Evolutionary conservation across 92 coral and sea anemone species (phyloP).

Genomic region (Palythoa grandis): DNA sequence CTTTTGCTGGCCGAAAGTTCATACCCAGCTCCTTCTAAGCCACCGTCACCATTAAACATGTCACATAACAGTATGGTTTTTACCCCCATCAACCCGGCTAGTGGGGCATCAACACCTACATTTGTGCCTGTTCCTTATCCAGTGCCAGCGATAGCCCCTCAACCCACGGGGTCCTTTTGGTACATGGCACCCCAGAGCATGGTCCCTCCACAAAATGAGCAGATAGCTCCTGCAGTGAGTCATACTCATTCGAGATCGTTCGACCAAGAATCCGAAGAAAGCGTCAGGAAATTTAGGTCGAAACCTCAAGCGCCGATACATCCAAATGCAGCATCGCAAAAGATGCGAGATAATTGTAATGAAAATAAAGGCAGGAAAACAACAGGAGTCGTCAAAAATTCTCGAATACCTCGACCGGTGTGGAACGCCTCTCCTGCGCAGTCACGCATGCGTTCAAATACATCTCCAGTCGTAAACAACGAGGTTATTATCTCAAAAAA

Average conservation of each 20-base stretch:
- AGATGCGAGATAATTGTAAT: not conserved
- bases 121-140: constrained; percentile 84
- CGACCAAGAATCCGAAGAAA: constrained; percentile 40
- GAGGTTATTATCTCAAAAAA: not conserved
- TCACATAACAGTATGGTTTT: constrained; percentile 63
- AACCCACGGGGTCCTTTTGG: constrained; percentile 74
- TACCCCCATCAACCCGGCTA: constrained; percentile 74
- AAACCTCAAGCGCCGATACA: not conserved
- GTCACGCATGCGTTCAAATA: not conserved
- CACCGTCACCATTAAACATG: constrained; percentile 63
- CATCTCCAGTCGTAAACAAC: not conserved
- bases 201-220: constrained; percentile 58
- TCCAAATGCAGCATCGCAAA: not conserved
- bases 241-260: constrained; percentile 19
- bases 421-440: constrained; percentile 54
- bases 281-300: constrained; percentile 11
- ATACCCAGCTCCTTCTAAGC: constrained; percentile 41
- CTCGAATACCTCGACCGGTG: constrained; percentile 79
- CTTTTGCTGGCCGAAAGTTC: constrained; percentile 50
- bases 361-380: constrained; percentile 29
- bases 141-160: constrained; percentile 60
- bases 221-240: constrained; percentile 33
- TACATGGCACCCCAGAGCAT: constrained; percentile 73
- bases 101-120: constrained; percentile 59
- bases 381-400: constrained; percentile 28